Evolutionary conservation across 1,140 invertebrate species (phyloP).

Genomic region (Octopus bimaculoides): DNA sequence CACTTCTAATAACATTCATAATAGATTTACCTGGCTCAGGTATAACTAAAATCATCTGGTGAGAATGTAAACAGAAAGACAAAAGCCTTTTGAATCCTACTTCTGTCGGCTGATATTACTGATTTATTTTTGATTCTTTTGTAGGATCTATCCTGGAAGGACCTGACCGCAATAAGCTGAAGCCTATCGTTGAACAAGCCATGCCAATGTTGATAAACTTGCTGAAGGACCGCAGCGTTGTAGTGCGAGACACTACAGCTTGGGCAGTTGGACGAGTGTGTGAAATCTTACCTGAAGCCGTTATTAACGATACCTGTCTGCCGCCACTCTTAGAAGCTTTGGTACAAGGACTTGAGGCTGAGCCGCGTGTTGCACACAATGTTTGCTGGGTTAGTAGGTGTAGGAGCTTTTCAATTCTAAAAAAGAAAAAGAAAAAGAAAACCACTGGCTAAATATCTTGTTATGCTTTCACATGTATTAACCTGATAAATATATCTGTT

Average conservation of each 20-base stretch:
- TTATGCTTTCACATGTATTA: too few species aligned
- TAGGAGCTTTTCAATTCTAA: too few species aligned
- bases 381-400: conserved; percentile 82
- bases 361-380: conserved; percentile 95
- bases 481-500: conserved; percentile 19
- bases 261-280: conserved; percentile 98
- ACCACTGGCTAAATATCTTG: too few species aligned
- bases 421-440: too few species aligned
- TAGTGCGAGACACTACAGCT: conserved; percentile 93
- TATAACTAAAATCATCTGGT: too few species aligned
- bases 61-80: too few species aligned
- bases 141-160: conserved; percentile 88
- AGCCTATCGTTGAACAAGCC: conserved; percentile 92
- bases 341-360: conserved; percentile 79
- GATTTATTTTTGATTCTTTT: conserved; percentile 17
- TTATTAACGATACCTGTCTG: conserved; percentile 79
- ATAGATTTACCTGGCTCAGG: too few species aligned
- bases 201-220: conserved; percentile 94
- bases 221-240: conserved; percentile 80
- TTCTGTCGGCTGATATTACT: too few species aligned
- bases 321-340: conserved; percentile 83
- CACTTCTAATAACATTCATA: too few species aligned
- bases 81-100: too few species aligned
- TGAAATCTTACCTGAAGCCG: conserved; percentile 94
- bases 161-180: conserved; percentile 80